Evolutionary conservation across 1,140 invertebrate genomes (phyloP).

Genomic region (Drosophila ambigua): DNA sequence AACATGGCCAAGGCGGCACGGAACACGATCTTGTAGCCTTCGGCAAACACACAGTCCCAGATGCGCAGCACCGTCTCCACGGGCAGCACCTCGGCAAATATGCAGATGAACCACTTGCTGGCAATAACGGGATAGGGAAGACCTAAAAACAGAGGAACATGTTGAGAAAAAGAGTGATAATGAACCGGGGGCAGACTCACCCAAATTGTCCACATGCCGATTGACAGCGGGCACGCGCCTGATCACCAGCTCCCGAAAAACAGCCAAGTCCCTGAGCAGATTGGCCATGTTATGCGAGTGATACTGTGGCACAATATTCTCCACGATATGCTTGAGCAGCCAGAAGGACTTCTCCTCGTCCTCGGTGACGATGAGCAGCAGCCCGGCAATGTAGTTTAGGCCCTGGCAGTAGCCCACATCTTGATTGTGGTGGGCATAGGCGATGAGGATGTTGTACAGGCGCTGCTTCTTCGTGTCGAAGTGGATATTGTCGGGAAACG

Average conservation of each 20-base stretch:
- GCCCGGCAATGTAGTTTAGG: slow-evolving; percentile 94
- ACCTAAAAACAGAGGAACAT: slow-evolving; percentile 62
- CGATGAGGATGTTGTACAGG: slow-evolving; percentile 93
- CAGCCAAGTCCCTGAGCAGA: slow-evolving; percentile 93
- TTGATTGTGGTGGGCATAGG: slow-evolving; percentile 95
- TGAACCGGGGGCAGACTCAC: slow-evolving; percentile 61
- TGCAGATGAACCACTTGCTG: slow-evolving; percentile 97
- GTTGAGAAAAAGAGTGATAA: not conserved
- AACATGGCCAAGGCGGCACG: slow-evolving; percentile 92
- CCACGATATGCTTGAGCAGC: slow-evolving; percentile 94
- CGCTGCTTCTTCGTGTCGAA: slow-evolving; percentile 91
- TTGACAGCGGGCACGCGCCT: slow-evolving; percentile 91
- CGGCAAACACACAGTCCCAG: slow-evolving; percentile 97
- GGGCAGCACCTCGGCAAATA: slow-evolving; percentile 95
- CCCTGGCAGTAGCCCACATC: slow-evolving; percentile 97
- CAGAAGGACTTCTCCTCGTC: slow-evolving; percentile 96
- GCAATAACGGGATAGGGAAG: slow-evolving; percentile 94
- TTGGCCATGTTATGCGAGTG: slow-evolving; percentile 95
- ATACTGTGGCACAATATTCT: slow-evolving; percentile 94
- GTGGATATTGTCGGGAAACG: slow-evolving; percentile 97
- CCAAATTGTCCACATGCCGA: slow-evolving; percentile 90
- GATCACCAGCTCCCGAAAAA: slow-evolving; percentile 93
- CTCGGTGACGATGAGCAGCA: slow-evolving; percentile 93
- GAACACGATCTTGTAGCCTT: slow-evolving; percentile 93
- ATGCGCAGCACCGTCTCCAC: slow-evolving; percentile 95